These are phyloP conservation scores for Enteromius paludinosus DNA, from an alignment of 2,797 vertebrate genomes.

Conservation along the genomic window DNA sequence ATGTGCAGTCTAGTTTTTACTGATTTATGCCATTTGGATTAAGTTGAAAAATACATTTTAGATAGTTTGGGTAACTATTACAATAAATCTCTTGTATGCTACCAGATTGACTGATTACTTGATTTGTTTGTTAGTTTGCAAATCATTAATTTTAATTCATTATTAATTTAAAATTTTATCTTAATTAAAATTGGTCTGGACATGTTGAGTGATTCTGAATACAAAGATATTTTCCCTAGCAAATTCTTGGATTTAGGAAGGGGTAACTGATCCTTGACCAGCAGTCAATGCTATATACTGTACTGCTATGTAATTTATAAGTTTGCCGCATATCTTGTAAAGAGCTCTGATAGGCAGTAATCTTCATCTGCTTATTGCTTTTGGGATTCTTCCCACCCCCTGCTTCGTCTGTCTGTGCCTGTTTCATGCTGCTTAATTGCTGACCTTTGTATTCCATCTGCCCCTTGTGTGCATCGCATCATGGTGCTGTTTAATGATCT, in stretches of 20 bases:
- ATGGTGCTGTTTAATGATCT: conserved; percentile 48
- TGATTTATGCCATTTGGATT: background rate
- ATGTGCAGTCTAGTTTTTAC: background rate
- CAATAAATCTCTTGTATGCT: no score
- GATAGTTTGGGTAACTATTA: background rate
- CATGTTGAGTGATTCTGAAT: background rate
- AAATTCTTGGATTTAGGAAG: background rate
- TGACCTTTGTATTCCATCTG: conserved; percentile 50
- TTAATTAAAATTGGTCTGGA: background rate
- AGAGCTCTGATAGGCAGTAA: conserved; percentile 15
- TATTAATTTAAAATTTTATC: background rate
- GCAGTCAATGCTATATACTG: background rate
- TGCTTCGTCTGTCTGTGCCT: background rate
- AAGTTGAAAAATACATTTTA: background rate
- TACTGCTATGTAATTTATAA: background rate
- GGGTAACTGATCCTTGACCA: background rate
- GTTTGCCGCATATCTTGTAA: background rate
- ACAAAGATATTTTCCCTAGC: background rate
- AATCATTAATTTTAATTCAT: no score
- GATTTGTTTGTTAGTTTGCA: background rate
- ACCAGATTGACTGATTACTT: no score
- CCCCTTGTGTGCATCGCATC: conserved; percentile 35
- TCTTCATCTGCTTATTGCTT: conserved; percentile 23
- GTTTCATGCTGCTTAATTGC: conserved; percentile 48
- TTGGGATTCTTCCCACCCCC: conserved; percentile 9